phyloP scores from a whole-genome alignment of 2,797 vertebrate genomes.

The Malurus splendens region DNA sequence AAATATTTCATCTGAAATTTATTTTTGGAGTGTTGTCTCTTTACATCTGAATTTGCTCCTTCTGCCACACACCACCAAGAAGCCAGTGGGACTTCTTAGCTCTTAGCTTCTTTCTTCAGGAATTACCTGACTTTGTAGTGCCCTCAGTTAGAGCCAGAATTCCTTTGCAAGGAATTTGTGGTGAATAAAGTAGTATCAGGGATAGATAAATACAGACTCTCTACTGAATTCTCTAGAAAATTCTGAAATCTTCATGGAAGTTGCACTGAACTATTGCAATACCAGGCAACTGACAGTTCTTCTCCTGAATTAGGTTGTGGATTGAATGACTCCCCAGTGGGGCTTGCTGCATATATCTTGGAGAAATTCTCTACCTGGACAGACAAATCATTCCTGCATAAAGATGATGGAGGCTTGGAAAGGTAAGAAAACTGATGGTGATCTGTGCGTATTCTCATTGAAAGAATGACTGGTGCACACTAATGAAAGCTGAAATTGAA shows the following conservation, averaged over 20 bases:
- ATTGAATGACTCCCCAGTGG: constrained; percentile 84
- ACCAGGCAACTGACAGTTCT: not conserved
- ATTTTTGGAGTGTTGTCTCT: not conserved
- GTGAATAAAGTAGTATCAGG: not conserved
- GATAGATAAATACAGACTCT: not conserved
- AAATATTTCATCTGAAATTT: not conserved
- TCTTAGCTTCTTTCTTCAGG: not conserved
- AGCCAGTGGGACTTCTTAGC: not conserved
- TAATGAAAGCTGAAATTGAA: not conserved
- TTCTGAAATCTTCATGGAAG: not conserved
- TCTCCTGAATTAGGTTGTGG: constrained; percentile 74
- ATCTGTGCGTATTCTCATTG: not conserved
- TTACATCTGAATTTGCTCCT: not conserved
- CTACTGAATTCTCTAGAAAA: not conserved
- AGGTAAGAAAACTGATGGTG: constrained; percentile 65
- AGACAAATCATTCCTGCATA: constrained; percentile 67
- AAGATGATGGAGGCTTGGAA: constrained; percentile 81
- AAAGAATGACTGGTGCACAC: not conserved
- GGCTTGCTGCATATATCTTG: constrained; percentile 85
- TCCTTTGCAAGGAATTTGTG: not conserved
- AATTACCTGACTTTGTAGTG: not conserved
- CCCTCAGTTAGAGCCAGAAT: not conserved
- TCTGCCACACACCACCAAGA: not conserved
- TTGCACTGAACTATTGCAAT: not conserved
- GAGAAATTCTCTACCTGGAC: constrained; percentile 90